Conservation (phyloP, 2,113 vertebrate genomes). For the Salvelinus alpinus region DNA sequence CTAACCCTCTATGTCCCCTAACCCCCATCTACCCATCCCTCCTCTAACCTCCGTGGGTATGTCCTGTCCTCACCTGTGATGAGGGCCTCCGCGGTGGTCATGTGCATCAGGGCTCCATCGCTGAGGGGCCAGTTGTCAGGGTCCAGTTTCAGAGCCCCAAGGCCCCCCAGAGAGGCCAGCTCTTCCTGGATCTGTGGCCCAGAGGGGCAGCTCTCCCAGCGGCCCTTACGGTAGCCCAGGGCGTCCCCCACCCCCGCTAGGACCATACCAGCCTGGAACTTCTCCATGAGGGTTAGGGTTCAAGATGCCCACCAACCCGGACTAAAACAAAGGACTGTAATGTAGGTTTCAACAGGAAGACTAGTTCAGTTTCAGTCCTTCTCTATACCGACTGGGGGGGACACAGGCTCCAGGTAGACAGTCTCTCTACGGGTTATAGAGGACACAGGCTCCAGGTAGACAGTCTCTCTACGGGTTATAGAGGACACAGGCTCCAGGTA, state of each 20-base stretch:
- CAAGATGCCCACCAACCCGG: too few species aligned
- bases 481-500: background rate
- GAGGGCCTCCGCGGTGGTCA: conserved; percentile 89
- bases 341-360: too few species aligned
- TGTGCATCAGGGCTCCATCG: conserved; percentile 89
- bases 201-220: conserved; percentile 74
- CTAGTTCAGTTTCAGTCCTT: too few species aligned
- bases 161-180: conserved; percentile 80
- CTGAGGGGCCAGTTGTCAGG: conserved; percentile 89
- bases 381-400: background rate
- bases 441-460: background rate
- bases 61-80: conserved; percentile 81
- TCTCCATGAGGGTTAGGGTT: conserved; percentile 78
- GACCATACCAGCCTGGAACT: conserved; percentile 88
- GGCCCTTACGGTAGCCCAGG: conserved; percentile 84
- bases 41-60: background rate
- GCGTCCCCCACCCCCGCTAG: conserved; percentile 87
- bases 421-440: too few species aligned
- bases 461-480: too few species aligned
- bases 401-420: background rate
- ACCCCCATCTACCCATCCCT: background rate
- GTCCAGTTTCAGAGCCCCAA: conserved; percentile 81
- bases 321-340: too few species aligned
- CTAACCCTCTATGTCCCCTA: too few species aligned
- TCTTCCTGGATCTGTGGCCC: conserved; percentile 84